Evolutionary conservation across 2,113 vertebrate genomes (phyloP).

Genomic region (Chamaetylas fuelleborni): DNA sequence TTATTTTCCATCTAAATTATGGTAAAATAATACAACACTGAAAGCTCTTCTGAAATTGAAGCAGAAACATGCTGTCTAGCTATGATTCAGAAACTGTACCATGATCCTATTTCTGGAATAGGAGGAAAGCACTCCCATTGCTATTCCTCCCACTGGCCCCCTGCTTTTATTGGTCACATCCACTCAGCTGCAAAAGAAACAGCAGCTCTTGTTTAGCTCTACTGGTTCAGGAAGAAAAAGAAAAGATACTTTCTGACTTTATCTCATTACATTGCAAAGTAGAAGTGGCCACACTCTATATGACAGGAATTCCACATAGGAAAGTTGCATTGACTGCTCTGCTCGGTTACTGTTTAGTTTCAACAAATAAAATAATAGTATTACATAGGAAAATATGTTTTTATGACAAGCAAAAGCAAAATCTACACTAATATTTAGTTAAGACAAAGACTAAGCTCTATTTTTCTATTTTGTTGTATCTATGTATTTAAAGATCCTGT

Average conservation of each 20-base stretch:
- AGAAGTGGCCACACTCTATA: background rate
- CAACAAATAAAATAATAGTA: background rate
- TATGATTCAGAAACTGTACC: conserved; percentile 23
- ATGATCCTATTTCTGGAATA: conserved; percentile 21
- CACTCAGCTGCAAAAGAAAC: background rate
- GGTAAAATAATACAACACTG: background rate
- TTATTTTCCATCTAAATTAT: background rate
- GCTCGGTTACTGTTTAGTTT: background rate
- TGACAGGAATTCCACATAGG: background rate
- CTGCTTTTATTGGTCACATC: background rate
- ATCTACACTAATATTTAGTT: background rate
- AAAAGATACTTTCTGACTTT: background rate
- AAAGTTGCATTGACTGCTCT: background rate
- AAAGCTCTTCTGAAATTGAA: conserved; percentile 6
- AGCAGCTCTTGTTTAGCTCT: background rate
- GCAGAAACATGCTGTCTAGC: conserved; percentile 5
- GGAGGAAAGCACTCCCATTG: background rate
- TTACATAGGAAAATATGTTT: background rate
- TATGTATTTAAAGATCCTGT: background rate
- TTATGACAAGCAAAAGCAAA: background rate
- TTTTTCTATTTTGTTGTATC: background rate
- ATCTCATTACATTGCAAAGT: background rate
- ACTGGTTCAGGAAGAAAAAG: background rate
- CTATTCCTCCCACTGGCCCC: background rate
- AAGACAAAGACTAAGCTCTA: background rate